A percentile compares a stretch with the other conserved stretches of the same genome.
Conservation (phyloP, 2,113 vertebrate species). For the Pithys albifrons region DNA sequence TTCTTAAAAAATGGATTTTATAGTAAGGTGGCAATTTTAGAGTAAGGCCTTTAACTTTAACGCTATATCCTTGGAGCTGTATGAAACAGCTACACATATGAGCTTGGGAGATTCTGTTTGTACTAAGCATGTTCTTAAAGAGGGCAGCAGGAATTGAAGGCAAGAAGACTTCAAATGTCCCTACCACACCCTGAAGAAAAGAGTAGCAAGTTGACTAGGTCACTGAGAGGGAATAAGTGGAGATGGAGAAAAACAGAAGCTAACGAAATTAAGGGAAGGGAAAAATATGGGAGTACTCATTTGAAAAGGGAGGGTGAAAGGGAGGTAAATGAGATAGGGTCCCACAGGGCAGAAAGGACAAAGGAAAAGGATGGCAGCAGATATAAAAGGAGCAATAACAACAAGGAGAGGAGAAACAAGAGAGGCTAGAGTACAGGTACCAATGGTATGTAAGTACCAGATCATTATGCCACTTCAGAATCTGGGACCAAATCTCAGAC, state of each 20-base stretch:
- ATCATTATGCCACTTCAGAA: not conserved
- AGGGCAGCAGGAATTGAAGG: not conserved
- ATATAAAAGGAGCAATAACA: not conserved
- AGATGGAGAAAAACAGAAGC: not conserved
- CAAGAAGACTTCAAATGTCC: not conserved
- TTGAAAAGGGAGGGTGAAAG: not conserved
- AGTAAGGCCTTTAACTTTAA: not conserved
- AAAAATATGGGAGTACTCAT: not conserved
- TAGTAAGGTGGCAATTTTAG: not conserved
- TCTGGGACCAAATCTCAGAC: not conserved
- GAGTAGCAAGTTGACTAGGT: not conserved
- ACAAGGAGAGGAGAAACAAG: not conserved
- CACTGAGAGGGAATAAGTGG: not conserved
- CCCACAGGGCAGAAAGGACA: fast-evolving
- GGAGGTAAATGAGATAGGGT: not conserved
- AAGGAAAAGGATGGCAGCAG: not conserved
- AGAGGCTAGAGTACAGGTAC: not conserved
- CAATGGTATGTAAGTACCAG: not conserved
- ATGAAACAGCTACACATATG: not conserved
- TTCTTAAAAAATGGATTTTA: not conserved
- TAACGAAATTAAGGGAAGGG: not conserved
- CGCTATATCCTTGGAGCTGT: not conserved
- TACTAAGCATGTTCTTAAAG: not conserved
- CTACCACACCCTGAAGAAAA: not conserved
- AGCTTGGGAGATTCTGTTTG: not conserved